Evolutionary conservation across 1,140 invertebrate genomes (phyloP), one percentile per base, ranked within the genome.

Genomic region (Drosophila leontia): DNA sequence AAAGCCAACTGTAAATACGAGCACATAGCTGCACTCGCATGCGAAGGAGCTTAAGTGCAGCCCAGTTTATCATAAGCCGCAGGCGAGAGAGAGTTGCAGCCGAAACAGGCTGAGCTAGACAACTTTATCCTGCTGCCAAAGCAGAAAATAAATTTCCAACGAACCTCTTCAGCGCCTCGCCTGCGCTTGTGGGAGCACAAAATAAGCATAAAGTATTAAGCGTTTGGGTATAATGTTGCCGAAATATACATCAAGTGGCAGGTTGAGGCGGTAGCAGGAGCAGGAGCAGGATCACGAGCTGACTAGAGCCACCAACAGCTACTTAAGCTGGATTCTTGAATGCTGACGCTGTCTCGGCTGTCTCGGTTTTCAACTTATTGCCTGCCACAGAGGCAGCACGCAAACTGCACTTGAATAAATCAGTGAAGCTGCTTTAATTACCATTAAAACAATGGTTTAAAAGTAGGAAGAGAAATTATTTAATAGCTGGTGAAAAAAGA

Each of bases 131-230:
- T 51, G 63, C 67, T 64, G 69, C 79, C 80, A 60, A 69, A 87
- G 83, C 72, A 74, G 67, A 78, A 87, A 71, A 88, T 90, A 87
- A 80, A 90, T 84, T 84, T 69, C 41, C 56, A 34, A 34, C 47
- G 11, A 34, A 51, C 50, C 50, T 34, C 50, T 51, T 51, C 32
- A 47, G 68, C 53, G 26, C n/a, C 50, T 26, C 15, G 47, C 15
- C 53, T 11, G 6, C n/a, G n/a, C 26, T 23, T 35, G 23, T 12
- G n/a, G 23, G 34, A 3, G n/a, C 41, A 75, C 84, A 87, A 80
- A 80, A 87, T 88, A 84, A 88, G 80, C 77, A 87, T 88, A 88
- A 88, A 88, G 77, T 84, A 87, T 90, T 88, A 87, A 88, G 69
- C 72, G 72, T 69, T 69, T 55, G 72, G 69, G 65, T 84, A 80